Conservation (phyloP, 2,797 vertebrate species). For the Macropus fuliginosus region DNA sequence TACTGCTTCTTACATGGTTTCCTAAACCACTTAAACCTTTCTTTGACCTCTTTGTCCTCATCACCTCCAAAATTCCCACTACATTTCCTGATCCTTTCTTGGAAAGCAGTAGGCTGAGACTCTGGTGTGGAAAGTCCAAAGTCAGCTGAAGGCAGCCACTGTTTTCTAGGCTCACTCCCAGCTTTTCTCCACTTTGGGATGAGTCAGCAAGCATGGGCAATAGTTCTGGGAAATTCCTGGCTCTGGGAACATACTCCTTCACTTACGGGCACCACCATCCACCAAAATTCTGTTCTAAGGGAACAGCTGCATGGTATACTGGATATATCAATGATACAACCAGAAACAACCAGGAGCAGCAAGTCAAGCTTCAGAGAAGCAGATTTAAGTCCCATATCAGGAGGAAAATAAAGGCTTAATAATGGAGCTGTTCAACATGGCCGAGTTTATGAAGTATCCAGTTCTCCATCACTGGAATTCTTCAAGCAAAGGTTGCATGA, state of each 20-base stretch:
- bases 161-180: neutral
- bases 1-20: neutral
- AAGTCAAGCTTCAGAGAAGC: neutral
- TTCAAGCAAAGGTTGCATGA: neutral
- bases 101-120: neutral
- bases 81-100: neutral
- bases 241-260: neutral
- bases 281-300: neutral
- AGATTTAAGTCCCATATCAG: neutral
- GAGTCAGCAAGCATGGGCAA: neutral
- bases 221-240: neutral
- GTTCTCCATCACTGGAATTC: neutral
- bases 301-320: neutral
- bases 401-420: neutral
- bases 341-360: neutral
- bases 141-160: neutral
- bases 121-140: neutral
- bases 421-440: neutral
- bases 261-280: neutral
- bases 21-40: too few relatives aligned
- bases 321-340: neutral
- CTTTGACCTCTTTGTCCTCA: neutral
- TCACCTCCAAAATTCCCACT: neutral
- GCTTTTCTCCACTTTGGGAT: neutral
- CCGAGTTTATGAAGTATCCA: neutral